Base-by-base conservation (phyloP, 2,113 vertebrate genomes). In the Ploceus nigricollis region DNA sequence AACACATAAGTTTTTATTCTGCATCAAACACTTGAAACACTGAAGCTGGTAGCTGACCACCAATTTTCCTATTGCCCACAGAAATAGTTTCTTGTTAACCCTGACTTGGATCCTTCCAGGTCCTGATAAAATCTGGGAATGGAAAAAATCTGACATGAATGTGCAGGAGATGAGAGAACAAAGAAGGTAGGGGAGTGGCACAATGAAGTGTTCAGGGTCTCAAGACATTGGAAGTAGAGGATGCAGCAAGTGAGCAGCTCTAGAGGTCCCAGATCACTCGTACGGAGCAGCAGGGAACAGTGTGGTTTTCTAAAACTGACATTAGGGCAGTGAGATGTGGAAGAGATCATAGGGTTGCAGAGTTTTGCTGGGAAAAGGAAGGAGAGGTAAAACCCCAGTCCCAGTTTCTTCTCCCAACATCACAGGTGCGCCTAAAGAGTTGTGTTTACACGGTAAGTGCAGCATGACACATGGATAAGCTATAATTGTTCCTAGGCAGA, bases 31-130 rank as follows among this genome's bases (percentile, higher is more conserved):
- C 60, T 92, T 63, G 14, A 92, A 90, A 64, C 42, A n/a, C 33
- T 56, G 51, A 93, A 83, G 39, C 3, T 20, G 9, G 15, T 47
- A 88, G 33, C 0, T 90, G 63, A 58, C 80, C 58, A 45, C 16
- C 22, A 48, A 24, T 84, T 95, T 89, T 89, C 22, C 44, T 56
- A 15, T 24, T 70, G 51, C 8, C 22, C 51, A 54, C 47, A 69
- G 63, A 82, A 92, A 72, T 3, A 73, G 58, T 15, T 88, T 93
- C 50, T 64, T 87, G 8, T 93, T 92, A 89, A 86, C 72, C 28
- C 86, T 75, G 42, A 51, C 51, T 51, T 93, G 35, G 42, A 78
- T 89, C n/a, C 19, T 81, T 51, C 24, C 68, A 77, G 16, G 7
- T 56, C 54, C 54, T 61, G 33, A 56, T 20, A 77, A 92, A 94